phyloP scores from a whole-genome alignment of 35 echinoderm and acorn worm genomes.

The Anneissia japonica region DNA sequence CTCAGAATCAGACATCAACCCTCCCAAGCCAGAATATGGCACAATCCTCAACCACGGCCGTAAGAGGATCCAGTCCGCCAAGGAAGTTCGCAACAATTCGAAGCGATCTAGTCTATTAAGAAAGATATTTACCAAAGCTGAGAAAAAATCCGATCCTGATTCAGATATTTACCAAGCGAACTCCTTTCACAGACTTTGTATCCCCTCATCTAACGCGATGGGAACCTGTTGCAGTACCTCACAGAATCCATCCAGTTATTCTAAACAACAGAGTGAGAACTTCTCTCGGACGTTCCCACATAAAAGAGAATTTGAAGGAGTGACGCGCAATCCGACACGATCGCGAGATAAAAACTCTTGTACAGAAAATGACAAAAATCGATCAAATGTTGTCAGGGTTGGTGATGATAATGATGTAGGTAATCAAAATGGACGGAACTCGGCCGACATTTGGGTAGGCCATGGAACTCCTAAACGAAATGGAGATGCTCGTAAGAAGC shows the following conservation, averaged over 20 bases:
- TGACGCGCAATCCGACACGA: not conserved
- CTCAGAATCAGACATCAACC: not conserved
- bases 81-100: not conserved
- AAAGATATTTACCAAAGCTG: not conserved
- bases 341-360: not conserved
- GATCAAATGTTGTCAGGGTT: not conserved
- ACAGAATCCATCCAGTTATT: not conserved
- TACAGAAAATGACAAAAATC: not conserved
- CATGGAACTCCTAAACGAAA: not conserved
- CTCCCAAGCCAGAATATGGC: not conserved
- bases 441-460: not conserved
- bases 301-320: not conserved
- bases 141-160: not conserved
- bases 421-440: not conserved
- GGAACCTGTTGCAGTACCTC: not conserved
- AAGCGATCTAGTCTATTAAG: not conserved
- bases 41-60: not conserved
- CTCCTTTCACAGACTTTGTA: not conserved
- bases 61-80: not conserved
- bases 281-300: not conserved
- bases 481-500: not conserved
- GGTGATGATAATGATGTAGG: not conserved
- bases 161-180: not conserved
- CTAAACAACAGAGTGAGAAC: not conserved
- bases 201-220: not conserved